Conservation (phyloP, 2,888 invertebrate genomes). For the Oxytorus armatus region DNA sequence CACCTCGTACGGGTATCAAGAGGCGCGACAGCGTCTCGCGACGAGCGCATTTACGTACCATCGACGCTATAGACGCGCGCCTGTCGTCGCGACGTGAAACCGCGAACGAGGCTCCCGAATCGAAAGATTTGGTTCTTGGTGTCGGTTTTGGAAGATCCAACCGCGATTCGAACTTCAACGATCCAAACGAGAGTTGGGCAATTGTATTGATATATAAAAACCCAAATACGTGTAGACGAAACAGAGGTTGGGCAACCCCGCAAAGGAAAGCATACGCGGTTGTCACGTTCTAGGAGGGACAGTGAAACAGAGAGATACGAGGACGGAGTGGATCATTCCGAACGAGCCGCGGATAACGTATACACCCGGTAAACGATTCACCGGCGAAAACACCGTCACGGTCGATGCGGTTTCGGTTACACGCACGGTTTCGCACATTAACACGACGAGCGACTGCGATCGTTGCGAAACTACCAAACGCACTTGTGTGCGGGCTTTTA, state of each 20-base stretch:
- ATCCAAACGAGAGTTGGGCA: too few relatives aligned
- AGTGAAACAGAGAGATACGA: not conserved
- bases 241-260: not conserved
- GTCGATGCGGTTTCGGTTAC: conserved; percentile 27
- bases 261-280: not conserved
- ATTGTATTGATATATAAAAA: too few relatives aligned
- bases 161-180: too few relatives aligned
- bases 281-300: not conserved
- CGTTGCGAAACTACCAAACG: conserved; percentile 35
- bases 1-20: too few relatives aligned
- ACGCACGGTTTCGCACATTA: too few relatives aligned
- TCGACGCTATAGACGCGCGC: too few relatives aligned
- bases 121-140: not conserved
- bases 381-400: not conserved
- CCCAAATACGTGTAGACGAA: too few relatives aligned
- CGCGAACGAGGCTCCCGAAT: not conserved
- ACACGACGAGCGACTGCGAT: conserved; percentile 65
- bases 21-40: too few relatives aligned
- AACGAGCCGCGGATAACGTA: not conserved
- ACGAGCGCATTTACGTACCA: too few relatives aligned
- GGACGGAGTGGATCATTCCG: not conserved
- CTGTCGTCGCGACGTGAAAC: too few relatives aligned
- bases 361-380: not conserved
- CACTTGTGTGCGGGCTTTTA: not conserved
- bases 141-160: too few relatives aligned